These are phyloP conservation scores for Amphiprion ocellaris DNA, from an alignment of 2,113 vertebrate genomes.

Conservation along the genomic window DNA sequence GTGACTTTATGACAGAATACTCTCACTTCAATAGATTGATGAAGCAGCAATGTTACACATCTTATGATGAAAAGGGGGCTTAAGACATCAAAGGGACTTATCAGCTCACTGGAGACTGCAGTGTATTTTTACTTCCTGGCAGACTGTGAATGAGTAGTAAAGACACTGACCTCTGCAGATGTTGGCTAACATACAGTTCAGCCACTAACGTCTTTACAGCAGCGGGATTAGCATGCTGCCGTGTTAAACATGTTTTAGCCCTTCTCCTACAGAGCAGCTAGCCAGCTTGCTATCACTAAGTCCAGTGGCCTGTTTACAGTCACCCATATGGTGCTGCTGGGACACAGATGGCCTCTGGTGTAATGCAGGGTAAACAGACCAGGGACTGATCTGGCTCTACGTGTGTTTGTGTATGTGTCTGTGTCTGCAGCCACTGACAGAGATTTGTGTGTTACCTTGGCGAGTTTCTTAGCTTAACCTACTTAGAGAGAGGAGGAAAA, in stretches of 20 bases:
- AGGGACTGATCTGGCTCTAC: slow-evolving; percentile 37
- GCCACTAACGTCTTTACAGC: slow-evolving; percentile 14
- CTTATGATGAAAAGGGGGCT: background rate
- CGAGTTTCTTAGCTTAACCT: slow-evolving; percentile 52
- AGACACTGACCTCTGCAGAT: slow-evolving; percentile 44
- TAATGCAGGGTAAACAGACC: slow-evolving; percentile 70
- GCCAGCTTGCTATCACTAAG: slow-evolving; percentile 43
- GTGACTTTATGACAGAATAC: too few relatives aligned
- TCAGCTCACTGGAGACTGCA: slow-evolving; percentile 6
- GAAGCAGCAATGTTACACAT: too few relatives aligned
- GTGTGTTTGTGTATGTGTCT: slow-evolving; percentile 1
- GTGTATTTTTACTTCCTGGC: background rate
- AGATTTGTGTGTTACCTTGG: slow-evolving; percentile 34
- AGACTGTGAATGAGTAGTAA: slow-evolving; percentile 30
- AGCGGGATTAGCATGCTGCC: slow-evolving; percentile 48
- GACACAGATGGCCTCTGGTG: slow-evolving; percentile 80
- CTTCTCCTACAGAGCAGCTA: slow-evolving; percentile 8
- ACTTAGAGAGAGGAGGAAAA: slow-evolving; percentile 4
- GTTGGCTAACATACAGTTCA: slow-evolving; percentile 30
- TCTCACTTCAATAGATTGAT: too few relatives aligned
- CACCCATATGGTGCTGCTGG: slow-evolving; percentile 78
- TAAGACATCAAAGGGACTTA: background rate
- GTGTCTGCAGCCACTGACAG: slow-evolving; percentile 14
- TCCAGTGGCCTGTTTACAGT: slow-evolving; percentile 54
- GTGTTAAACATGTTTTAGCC: slow-evolving; percentile 30